phyloP scores from a whole-genome alignment of 2,888 invertebrate species.

The Tetanocera ferruginea region DNA sequence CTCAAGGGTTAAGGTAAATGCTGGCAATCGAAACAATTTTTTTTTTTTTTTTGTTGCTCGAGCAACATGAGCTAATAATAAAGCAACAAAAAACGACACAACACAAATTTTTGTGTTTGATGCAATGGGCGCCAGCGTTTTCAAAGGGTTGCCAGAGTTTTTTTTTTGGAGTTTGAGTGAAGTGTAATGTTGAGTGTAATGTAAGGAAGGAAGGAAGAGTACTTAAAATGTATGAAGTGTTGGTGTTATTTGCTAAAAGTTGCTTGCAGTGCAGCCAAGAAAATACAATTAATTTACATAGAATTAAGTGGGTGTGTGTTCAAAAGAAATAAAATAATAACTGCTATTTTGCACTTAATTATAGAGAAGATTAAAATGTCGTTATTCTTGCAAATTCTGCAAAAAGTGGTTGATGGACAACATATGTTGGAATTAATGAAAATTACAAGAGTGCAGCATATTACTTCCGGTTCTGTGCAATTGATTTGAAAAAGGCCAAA shows the following conservation, averaged over 20 bases:
- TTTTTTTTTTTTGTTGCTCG: neutral
- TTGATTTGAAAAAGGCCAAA: too few relatives aligned
- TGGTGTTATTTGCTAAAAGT: neutral
- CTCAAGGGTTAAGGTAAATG: conserved; percentile 29
- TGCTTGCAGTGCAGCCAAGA: neutral
- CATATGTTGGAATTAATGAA: too few relatives aligned
- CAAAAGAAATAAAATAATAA: neutral
- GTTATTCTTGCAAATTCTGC: neutral
- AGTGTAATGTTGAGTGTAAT: too few relatives aligned
- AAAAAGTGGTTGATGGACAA: neutral
- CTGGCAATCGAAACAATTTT: neutral
- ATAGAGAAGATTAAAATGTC: neutral
- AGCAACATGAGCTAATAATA: conserved; percentile 10
- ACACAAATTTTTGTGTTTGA: neutral
- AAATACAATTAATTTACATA: neutral
- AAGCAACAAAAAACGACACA: neutral
- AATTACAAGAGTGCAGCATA: too few relatives aligned
- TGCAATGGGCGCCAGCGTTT: neutral
- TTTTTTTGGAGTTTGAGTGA: neutral
- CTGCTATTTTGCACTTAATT: neutral
- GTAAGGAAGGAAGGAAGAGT: neutral
- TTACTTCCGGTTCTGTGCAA: too few relatives aligned
- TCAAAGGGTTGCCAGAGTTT: neutral
- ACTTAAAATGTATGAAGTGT: neutral
- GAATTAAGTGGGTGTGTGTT: neutral